Evolutionary conservation across 2,888 invertebrate genomes (phyloP), one percentile per base, ranked within the genome.

Genomic region (Gibbula magus): DNA sequence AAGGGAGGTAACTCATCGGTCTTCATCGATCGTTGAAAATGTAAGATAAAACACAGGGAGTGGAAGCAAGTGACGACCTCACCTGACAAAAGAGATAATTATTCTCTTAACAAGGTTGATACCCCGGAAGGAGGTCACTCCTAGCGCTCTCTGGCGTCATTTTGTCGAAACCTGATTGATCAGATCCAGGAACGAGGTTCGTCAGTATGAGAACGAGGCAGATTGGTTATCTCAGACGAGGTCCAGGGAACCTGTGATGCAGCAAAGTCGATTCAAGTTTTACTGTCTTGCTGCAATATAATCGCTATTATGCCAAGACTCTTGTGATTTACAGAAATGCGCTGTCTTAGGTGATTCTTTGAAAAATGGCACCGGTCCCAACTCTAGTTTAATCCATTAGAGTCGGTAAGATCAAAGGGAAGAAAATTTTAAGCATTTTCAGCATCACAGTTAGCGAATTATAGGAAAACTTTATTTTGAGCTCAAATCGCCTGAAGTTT

Each of bases 311-410:
- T 70, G 70, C 35, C 70, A 70, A 35, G 70, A 32, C 32, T 35
- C 18, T 70, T 70, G 70, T 70, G 70, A 70, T 70, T 70, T 70
- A 70, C 32, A 70, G 70, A 39, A 70, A 70, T 70, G 35, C 20
- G 35, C 70, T 35, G 29, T 32, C 35, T 39, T n/a, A 70, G 70
- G 70, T 70, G 70, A 70, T 70, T 70, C 70, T 20, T 39, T 70
- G 20, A 70, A 35, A 70, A 32, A 70, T 70, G 70, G 35, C 70
- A 39, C 32, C 53, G 35, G 32, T n/a, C 75, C 29, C 20, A 54
- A 29, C 54, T 53, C 29, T 25, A 54, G 53, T 75, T 75, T 75
- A 75, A 75, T 75, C 54, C 75, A 75, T 75, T 75, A 75, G 54
- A 20, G 35, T 35, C 35, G 22, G 54, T 53, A 52, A 75, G 53